Conservation (phyloP, 2,888 invertebrate species). For the Bedellia somnulentella region DNA sequence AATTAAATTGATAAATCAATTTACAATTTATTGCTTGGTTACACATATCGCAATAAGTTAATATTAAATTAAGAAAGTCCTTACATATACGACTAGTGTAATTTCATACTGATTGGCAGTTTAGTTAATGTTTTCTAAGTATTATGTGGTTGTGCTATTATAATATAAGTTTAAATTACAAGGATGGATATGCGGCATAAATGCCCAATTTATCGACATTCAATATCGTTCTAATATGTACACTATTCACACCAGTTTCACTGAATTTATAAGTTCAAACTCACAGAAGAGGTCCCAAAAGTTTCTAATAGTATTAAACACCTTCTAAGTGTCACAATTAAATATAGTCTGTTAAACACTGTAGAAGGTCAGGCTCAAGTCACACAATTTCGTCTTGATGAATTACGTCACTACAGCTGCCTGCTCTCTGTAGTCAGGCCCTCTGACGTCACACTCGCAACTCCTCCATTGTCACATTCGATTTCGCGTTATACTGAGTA, state of each 20-base stretch:
- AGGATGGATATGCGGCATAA: conserved; percentile 54
- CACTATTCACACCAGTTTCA: conserved; percentile 18
- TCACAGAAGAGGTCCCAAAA: not conserved
- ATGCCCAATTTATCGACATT: conserved; percentile 28
- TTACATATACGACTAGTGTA: not conserved
- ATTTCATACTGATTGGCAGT: conserved; percentile 2
- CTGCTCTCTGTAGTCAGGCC: conserved; percentile 58
- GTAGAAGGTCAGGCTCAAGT: conserved; percentile 58
- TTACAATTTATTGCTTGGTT: conserved; percentile 8
- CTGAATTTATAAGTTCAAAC: conserved; percentile 9
- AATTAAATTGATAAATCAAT: conserved; percentile 16
- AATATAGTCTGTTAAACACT: conserved; percentile 46
- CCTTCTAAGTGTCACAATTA: conserved; percentile 12
- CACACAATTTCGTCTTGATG: conserved; percentile 57
- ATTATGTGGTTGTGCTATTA: conserved; percentile 15
- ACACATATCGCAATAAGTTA: not conserved
- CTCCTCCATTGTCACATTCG: conserved; percentile 73
- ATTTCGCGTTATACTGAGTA: conserved; percentile 65
- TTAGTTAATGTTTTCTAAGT: conserved; percentile 13
- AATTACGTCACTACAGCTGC: conserved; percentile 54
- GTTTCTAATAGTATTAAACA: not conserved
- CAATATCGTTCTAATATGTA: no score
- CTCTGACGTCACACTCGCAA: conserved; percentile 78
- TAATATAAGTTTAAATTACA: conserved; percentile 24
- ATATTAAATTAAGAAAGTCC: not conserved